A percentile compares a stretch with the other conserved stretches of the same genome.
Evolutionary conservation across 2,797 vertebrate species (phyloP).

Genomic region (Epinephelus coioides): DNA sequence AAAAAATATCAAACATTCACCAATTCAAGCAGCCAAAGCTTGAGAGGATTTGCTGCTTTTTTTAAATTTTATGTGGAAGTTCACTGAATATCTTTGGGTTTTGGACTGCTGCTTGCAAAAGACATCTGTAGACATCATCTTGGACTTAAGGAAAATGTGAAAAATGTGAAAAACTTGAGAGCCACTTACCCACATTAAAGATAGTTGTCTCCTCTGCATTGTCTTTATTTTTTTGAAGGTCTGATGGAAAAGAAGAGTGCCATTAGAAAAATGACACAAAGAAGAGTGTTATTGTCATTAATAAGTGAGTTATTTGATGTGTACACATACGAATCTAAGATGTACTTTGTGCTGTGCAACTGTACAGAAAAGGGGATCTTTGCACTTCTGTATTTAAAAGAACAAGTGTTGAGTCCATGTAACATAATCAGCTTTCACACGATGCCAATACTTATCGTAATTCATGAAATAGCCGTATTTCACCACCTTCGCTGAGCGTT

Average conservation of each 20-base stretch:
- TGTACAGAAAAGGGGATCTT: constrained; percentile 1
- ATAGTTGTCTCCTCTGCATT: constrained; percentile 8
- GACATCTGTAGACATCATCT: background rate
- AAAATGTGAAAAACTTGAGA: background rate
- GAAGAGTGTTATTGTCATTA: background rate
- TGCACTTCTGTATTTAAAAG: background rate
- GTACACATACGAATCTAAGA: background rate
- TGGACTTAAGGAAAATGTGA: background rate
- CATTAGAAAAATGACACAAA: constrained; percentile 14
- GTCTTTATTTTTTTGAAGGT: background rate
- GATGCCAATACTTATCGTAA: background rate
- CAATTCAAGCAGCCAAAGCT: background rate
- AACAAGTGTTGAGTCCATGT: background rate
- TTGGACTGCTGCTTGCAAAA: background rate
- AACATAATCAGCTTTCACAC: background rate
- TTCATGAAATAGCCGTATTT: background rate
- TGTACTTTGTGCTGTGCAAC: background rate
- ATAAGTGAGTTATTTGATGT: background rate
- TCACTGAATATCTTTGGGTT: background rate
- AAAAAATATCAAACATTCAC: background rate
- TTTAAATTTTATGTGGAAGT: background rate
- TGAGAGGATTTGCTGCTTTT: background rate
- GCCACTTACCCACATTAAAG: constrained; percentile 44
- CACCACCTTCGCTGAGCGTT: background rate
- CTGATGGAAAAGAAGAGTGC: constrained; percentile 20